Base-by-base conservation (phyloP, 2,797 vertebrate genomes). In the Kryptopterus vitreolus region DNA sequence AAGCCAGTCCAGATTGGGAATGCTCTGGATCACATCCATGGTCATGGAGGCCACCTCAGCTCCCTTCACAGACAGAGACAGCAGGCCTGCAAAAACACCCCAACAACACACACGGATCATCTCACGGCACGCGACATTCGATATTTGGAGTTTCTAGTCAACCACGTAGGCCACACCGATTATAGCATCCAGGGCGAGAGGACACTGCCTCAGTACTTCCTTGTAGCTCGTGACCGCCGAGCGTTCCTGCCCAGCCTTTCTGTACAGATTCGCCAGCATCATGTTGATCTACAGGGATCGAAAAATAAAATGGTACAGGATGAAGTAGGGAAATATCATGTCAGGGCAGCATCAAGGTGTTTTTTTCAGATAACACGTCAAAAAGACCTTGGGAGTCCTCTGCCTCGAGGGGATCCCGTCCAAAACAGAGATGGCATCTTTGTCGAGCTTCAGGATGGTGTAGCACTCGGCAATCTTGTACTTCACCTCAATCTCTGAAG, bases 381-480 rank as follows among this genome's bases (percentile, higher is more conserved):
- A n/a, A 78, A 13, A 71, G 16, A 98, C 98, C 94, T 99, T 99
- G 68, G 97, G 96, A 48, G 97, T 99, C 86, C 98, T 96, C 87
- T 99, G 98, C 75, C 98, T 94, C 62, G 97, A 98, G 76, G 98
- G 96, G 86, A 99, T 98, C 66, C 97, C 97, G 87, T 99, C 97
- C 2, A 99, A 94, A 85, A 98, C 95, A n/a, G 97, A 96, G 38
- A 99, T 98, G 31, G 98, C 97, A 87, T 99, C 96, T 93, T 98
- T 98, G 89, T 99, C 98, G 88, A 98, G 93, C 86, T 99, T 99
- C 85, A 99, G 86, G 91, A 98, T 98, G 4, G 97, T 99, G 65
- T 98, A 98, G 80, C 98, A 99, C 84, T 99, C 98, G n/a, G 98
- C 97, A 88, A 99, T 99, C 91, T 98, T 99, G 87, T 99, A 99